Evolutionary conservation across 2,113 vertebrate species (phyloP).

Genomic region (Hydropotes inermis): DNA sequence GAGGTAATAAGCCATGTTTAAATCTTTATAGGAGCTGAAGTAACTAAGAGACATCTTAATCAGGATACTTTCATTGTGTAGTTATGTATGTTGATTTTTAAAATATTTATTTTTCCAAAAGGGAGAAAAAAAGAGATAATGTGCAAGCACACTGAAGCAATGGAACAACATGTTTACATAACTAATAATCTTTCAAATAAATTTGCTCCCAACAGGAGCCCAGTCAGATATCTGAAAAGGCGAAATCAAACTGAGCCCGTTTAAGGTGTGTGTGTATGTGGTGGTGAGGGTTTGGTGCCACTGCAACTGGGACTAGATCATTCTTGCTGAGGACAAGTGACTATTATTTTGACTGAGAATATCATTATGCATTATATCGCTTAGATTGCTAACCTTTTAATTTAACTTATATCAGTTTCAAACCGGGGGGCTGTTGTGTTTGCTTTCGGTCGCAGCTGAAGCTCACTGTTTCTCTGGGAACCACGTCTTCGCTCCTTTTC

Average conservation of each 20-base stretch:
- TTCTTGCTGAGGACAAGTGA: slow-evolving; percentile 22
- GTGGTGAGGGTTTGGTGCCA: background rate
- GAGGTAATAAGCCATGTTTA: slow-evolving; percentile 67
- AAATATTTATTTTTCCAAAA: slow-evolving; percentile 47
- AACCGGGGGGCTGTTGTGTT: slow-evolving; percentile 40
- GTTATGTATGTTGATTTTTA: slow-evolving; percentile 56
- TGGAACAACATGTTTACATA: slow-evolving; percentile 7
- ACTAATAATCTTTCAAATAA: background rate
- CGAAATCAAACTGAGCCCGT: slow-evolving; percentile 69
- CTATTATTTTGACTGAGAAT: background rate
- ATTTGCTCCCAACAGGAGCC: slow-evolving; percentile 59
- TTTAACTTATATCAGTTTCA: slow-evolving; percentile 32
- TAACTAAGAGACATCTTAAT: slow-evolving; percentile 61
- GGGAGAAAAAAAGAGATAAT: background rate
- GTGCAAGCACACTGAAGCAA: background rate
- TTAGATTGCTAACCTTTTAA: slow-evolving; percentile 35
- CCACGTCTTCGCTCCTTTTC: slow-evolving; percentile 22
- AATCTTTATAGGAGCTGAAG: slow-evolving; percentile 65
- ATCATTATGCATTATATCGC: background rate
- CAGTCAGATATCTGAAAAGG: slow-evolving; percentile 50
- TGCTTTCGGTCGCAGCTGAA: slow-evolving; percentile 35
- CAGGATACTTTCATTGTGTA: slow-evolving; percentile 54
- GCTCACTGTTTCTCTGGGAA: slow-evolving; percentile 61
- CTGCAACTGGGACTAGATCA: background rate
- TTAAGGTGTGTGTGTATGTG: slow-evolving; percentile 35